These are phyloP conservation scores for Stramonita haemastoma DNA, from an alignment of 2,888 invertebrate genomes.

Conservation along the genomic window DNA sequence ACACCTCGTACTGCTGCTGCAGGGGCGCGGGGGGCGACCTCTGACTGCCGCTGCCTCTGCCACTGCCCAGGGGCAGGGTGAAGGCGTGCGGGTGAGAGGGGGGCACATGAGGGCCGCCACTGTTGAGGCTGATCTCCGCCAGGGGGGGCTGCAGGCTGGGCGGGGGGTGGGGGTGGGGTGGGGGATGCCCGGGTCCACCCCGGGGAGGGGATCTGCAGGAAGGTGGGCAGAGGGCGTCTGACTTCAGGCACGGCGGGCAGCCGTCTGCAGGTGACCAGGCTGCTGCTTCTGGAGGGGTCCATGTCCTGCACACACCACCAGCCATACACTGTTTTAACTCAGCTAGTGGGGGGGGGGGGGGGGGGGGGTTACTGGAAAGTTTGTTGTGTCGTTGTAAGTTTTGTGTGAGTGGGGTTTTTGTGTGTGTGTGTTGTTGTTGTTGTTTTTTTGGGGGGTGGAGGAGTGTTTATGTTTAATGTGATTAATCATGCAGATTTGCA, in stretches of 20 bases:
- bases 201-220: constrained; percentile 39
- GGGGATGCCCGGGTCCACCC: constrained; percentile 8
- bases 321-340: background rate
- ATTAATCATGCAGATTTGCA: too few relatives aligned
- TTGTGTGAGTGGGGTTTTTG: too few relatives aligned
- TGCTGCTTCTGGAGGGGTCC: background rate
- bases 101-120: background rate
- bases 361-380: too few relatives aligned
- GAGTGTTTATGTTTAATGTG: too few relatives aligned
- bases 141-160: constrained; percentile 33
- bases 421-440: too few relatives aligned
- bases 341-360: background rate
- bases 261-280: constrained; percentile 32
- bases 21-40: constrained; percentile 45
- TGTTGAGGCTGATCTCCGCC: constrained; percentile 41
- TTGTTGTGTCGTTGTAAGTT: too few relatives aligned
- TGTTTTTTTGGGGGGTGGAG: too few relatives aligned
- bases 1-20: constrained; percentile 65
- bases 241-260: constrained; percentile 42
- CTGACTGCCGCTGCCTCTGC: constrained; percentile 33
- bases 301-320: background rate
- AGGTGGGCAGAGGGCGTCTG: constrained; percentile 43
- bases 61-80: constrained; percentile 24
- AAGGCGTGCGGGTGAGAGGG: constrained; percentile 37
- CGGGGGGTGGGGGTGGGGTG: constrained; percentile 36